phyloP scores from a whole-genome alignment of 1,140 invertebrate genomes.

The Chironomus striatipennis region DNA sequence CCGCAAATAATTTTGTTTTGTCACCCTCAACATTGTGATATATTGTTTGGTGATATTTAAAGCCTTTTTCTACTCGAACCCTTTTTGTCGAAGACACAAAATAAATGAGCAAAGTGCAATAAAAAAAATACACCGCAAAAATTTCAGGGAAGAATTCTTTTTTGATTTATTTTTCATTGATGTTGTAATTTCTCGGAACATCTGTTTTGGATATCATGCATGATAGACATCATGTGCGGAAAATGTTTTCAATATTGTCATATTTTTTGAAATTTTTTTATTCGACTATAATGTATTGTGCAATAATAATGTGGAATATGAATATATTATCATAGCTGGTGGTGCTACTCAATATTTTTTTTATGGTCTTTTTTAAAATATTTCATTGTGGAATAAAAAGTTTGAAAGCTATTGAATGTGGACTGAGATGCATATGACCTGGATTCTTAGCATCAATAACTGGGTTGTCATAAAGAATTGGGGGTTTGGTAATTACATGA shows the following conservation, averaged over 20 bases:
- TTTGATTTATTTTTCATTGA: slow-evolving; percentile 17
- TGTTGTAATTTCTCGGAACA: slow-evolving; percentile 21
- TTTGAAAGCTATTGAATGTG: too few relatives aligned
- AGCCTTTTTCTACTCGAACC: not conserved
- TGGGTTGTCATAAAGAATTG: too few relatives aligned
- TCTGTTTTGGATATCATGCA: slow-evolving; percentile 17
- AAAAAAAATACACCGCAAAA: not conserved
- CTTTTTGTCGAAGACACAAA: not conserved
- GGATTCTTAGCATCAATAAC: too few relatives aligned
- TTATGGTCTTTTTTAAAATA: not conserved
- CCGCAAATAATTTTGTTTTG: slow-evolving; percentile 21
- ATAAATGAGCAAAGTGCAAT: slow-evolving; percentile 17
- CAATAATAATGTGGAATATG: slow-evolving; percentile 5
- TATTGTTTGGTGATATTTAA: not conserved
- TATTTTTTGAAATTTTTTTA: not conserved
- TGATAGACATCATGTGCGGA: not conserved
- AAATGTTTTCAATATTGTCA: slow-evolving; percentile 14
- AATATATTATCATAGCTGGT: not conserved
- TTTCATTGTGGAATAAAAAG: too few relatives aligned
- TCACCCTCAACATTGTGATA: slow-evolving; percentile 4
- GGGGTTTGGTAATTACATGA: too few relatives aligned
- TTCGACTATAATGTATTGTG: not conserved
- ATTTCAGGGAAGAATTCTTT: not conserved
- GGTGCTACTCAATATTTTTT: not conserved
- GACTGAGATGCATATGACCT: too few relatives aligned